Evolutionary conservation across 2,113 vertebrate species (phyloP).

Genomic region (Toxostoma redivivum): DNA sequence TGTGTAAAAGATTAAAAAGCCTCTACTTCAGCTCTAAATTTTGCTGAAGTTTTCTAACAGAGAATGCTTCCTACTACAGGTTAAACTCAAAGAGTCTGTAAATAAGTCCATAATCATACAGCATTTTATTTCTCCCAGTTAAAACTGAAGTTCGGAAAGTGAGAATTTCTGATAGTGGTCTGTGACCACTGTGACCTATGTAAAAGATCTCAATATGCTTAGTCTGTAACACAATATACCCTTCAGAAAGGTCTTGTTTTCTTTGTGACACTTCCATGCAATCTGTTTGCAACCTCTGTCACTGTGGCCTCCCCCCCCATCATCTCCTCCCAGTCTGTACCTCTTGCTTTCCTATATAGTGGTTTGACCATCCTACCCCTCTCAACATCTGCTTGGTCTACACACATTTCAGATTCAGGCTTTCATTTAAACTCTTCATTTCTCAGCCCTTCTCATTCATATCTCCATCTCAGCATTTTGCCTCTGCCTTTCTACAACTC

Average conservation of each 20-base stretch:
- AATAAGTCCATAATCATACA: background rate
- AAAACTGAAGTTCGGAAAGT: background rate
- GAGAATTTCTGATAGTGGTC: background rate
- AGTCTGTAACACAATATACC: background rate
- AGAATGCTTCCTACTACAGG: background rate
- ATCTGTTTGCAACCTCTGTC: background rate
- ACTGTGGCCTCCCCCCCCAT: background rate
- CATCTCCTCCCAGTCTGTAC: background rate
- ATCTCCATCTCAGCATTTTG: background rate
- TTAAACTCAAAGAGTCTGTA: background rate
- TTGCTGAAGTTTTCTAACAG: background rate
- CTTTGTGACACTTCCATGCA: background rate
- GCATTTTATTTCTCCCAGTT: background rate
- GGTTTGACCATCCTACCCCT: background rate
- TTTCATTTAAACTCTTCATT: background rate
- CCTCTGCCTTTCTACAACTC: background rate
- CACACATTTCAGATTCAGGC: background rate
- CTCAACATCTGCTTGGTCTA: background rate
- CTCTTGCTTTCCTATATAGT: background rate
- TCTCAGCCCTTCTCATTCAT: background rate
- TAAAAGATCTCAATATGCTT: background rate
- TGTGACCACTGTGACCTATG: accelerated
- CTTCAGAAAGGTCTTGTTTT: background rate
- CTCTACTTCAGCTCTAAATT: background rate
- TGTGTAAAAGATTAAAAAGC: background rate